Base-by-base conservation (phyloP, 1,140 invertebrate species). In the Meloidogyne exigua region DNA sequence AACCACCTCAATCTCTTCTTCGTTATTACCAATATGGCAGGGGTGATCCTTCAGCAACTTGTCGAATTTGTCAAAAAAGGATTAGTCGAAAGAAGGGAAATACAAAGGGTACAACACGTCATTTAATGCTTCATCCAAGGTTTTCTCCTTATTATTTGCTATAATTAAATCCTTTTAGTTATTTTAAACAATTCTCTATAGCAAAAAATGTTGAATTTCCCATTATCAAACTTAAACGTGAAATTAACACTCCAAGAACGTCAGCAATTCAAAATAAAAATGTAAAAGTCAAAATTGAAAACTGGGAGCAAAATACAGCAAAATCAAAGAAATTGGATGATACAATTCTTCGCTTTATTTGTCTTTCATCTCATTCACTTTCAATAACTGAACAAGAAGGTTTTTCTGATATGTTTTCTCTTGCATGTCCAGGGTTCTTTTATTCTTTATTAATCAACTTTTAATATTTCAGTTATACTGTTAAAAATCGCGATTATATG, bases 151-250 rank as follows among this genome's bases (percentile, higher is more conserved):
- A 9, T 21, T 10, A 5, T 57, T n/a, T n/a, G 21, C n/a, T 57
- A n/a, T n/a, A n/a, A n/a, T 7, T n/a, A 57, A 5, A n/a, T 7
- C 4, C 5, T 18, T 57, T 57, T 21, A 57, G 49, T 57, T 57
- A n/a, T 57, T 57, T 57, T 12, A 57, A 57, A n/a, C 49, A 57
- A 57, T 57, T 57, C 10, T 18, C 49, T 7, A n/a, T 57, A n/a
- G 49, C 49, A 12, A 57, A 57, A 57, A 57, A 57, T 57, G 49
- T 57, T n/a, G 49, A 57, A 57, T n/a, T 57, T 57, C 49, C 49
- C 5, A n/a, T n/a, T 1, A 4, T 57, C 1, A 57, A 57, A n/a
- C 4, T 2, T 21, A 57, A 57, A 57, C 49, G 49, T n/a, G 49
- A 57, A 57, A n/a, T 57, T 57, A 57, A 57, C 18, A 1, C 18